These are phyloP conservation scores for Drosophila yakuba DNA, from an alignment of 1,140 invertebrate species.

Conservation along the genomic window DNA sequence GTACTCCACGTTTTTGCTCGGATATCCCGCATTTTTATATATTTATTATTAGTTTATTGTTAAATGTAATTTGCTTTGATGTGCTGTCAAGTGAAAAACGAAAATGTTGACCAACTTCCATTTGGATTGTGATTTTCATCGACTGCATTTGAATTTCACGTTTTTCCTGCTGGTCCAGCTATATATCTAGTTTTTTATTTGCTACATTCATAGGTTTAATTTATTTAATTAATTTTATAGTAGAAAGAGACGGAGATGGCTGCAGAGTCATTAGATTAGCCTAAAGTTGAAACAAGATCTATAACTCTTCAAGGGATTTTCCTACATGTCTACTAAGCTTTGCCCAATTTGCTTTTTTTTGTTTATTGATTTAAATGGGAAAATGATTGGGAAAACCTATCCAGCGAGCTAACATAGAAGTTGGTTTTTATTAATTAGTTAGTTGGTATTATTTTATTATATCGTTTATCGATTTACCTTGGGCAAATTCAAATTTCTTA, in stretches of 20 bases:
- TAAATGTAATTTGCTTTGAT: conserved; percentile 9
- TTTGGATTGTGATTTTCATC: conserved; percentile 4
- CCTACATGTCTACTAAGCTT: conserved; percentile 33
- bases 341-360: conserved; percentile 6
- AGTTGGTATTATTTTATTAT: conserved; percentile 11
- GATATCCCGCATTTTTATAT: conserved; percentile 29
- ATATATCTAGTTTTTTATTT: conserved; percentile 29
- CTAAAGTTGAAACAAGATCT: conserved; percentile 41
- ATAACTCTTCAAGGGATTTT: conserved; percentile 17
- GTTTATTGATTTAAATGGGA: conserved; percentile 30
- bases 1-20: conserved; percentile 58
- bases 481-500: conserved; percentile 36
- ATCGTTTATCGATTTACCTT: conserved; percentile 38
- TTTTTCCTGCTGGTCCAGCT: conserved; percentile 61
- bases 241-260: conserved; percentile 61
- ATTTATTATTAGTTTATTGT: conserved; percentile 6
- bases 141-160: conserved; percentile 22
- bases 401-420: conserved; percentile 3
- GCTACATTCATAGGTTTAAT: conserved; percentile 24
- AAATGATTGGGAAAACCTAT: conserved; percentile 16
- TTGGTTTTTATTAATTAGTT: conserved; percentile 8
- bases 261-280: conserved; percentile 48
- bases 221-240: neutral
- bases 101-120: conserved; percentile 12
- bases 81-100: conserved; percentile 24